These are phyloP conservation scores for Drosophila kambysellisi DNA, from an alignment of 2,888 invertebrate species.

Conservation along the genomic window DNA sequence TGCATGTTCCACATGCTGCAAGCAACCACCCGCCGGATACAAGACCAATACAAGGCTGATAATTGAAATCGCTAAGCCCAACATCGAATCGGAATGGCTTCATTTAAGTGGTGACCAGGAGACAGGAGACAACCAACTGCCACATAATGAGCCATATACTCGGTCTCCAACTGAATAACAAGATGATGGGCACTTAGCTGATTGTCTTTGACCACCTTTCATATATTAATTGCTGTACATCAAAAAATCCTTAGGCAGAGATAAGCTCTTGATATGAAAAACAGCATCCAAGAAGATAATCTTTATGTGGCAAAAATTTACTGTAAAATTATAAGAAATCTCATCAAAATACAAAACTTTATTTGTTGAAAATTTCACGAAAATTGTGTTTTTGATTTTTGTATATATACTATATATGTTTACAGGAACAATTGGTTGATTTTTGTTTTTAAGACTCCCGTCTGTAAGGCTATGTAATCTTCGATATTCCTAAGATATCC, in stretches of 20 bases:
- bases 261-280: neutral
- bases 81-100: conserved; percentile 67
- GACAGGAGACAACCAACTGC: conserved; percentile 3
- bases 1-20: conserved; percentile 50
- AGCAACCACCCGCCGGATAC: conserved; percentile 17
- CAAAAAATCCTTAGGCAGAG: neutral
- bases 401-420: neutral
- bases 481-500: accelerated
- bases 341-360: neutral
- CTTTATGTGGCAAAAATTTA: neutral
- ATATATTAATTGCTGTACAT: conserved; percentile 16
- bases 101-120: conserved; percentile 65
- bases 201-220: conserved; percentile 54
- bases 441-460: neutral
- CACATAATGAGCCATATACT: neutral
- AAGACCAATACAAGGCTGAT: conserved; percentile 52
- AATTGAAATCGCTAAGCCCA: conserved; percentile 74
- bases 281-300: neutral
- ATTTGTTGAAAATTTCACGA: neutral
- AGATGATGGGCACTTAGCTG: conserved; percentile 48
- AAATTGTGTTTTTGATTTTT: neutral
- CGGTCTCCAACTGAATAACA: neutral
- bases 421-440: neutral
- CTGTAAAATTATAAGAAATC: neutral
- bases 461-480: neutral